A percentile compares a stretch with the other conserved stretches of the same genome.
Conservation (phyloP, 2,888 invertebrate species). For the Tinea pellionella region DNA sequence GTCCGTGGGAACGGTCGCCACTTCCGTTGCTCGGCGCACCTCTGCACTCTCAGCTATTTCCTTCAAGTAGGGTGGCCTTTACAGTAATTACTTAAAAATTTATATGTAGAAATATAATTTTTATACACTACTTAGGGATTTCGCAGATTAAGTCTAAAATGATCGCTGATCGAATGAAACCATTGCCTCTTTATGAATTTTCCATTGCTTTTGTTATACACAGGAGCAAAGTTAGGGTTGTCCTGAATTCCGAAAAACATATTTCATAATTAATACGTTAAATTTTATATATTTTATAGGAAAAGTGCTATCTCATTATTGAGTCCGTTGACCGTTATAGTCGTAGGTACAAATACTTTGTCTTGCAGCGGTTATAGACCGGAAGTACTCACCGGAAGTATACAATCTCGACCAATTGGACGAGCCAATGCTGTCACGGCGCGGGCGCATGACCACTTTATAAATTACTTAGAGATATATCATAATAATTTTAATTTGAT, state of each 20-base stretch:
- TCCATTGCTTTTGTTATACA: too few species aligned
- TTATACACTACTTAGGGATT: too few species aligned
- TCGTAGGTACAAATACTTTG: constrained; percentile 15
- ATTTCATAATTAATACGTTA: too few species aligned
- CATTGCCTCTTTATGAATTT: too few species aligned
- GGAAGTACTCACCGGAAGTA: constrained; percentile 62
- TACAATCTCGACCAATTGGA: constrained; percentile 69
- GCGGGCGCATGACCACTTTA: constrained; percentile 46
- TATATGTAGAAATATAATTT: too few species aligned
- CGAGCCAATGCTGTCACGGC: constrained; percentile 48
- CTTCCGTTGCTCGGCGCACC: constrained; percentile 54
- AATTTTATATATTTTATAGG: too few species aligned
- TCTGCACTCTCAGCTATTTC: constrained; percentile 58
- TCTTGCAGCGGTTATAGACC: constrained; percentile 45
- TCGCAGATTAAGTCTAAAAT: too few species aligned
- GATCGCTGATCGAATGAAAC: too few species aligned
- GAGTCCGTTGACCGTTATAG: constrained; percentile 50
- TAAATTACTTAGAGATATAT: not conserved
- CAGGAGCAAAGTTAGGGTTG: too few species aligned
- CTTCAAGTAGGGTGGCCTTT: constrained; percentile 53
- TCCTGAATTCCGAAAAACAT: too few species aligned
- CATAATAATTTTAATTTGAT: not conserved
- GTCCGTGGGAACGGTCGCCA: constrained; percentile 66
- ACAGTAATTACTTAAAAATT: constrained; percentile 15
- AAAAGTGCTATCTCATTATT: not conserved